Conservation (phyloP, 2,797 vertebrate genomes). For the Setipinna tenuifilis region DNA sequence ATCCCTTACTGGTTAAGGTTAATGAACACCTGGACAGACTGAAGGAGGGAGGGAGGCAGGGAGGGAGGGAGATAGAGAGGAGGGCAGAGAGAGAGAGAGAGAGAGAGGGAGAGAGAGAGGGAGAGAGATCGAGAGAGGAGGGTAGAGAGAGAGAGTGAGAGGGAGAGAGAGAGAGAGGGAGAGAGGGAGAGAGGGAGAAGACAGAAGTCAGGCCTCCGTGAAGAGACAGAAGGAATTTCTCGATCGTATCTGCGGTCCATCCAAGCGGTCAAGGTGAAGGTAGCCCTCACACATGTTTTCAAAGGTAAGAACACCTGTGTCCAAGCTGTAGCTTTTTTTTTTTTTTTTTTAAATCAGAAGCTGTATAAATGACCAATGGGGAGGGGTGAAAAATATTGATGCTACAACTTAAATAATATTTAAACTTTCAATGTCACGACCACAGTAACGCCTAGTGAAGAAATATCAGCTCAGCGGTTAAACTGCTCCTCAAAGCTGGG, state of each 20-base stretch:
- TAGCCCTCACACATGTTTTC: background rate
- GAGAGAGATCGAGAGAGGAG: background rate
- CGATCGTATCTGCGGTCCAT: background rate
- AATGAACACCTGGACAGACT: background rate
- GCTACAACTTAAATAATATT: background rate
- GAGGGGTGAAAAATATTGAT: background rate
- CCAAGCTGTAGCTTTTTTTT: too few relatives aligned
- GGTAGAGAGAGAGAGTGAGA: background rate
- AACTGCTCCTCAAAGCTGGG: background rate
- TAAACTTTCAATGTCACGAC: background rate
- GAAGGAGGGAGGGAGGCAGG: background rate
- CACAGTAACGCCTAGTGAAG: too few relatives aligned
- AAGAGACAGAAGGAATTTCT: background rate
- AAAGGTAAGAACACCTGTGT: background rate
- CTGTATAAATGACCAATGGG: too few relatives aligned
- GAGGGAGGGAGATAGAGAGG: background rate
- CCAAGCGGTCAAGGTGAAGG: background rate
- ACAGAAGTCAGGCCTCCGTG: background rate
- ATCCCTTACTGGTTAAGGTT: background rate
- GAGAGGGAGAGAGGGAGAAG: background rate
- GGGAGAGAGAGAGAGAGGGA: background rate
- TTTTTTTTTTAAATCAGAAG: too few relatives aligned
- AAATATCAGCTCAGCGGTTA: background rate
- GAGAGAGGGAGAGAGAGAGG: background rate
- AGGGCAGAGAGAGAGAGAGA: background rate